Conservation (phyloP, 1,140 invertebrate genomes). For the Drosophila sproati region DNA sequence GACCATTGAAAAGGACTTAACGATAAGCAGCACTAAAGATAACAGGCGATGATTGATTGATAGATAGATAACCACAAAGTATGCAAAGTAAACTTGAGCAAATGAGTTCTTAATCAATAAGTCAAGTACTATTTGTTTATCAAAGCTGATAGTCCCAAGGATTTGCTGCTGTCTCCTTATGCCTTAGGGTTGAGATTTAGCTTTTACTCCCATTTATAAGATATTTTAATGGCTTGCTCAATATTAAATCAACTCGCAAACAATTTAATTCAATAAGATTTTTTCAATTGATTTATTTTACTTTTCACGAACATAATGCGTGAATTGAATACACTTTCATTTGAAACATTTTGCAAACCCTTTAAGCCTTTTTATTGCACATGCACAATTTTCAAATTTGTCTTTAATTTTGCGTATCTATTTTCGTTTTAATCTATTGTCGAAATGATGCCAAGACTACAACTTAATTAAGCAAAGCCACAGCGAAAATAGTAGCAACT, state of each 20-base stretch:
- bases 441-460: slow-evolving; percentile 42
- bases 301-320: too few species aligned
- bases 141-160: not conserved
- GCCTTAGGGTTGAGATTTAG: not conserved
- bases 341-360: not conserved
- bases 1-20: slow-evolving; percentile 38
- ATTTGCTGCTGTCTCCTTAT: too few species aligned
- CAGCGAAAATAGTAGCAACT: slow-evolving; percentile 23
- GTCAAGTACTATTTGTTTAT: slow-evolving; percentile 15
- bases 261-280: not conserved
- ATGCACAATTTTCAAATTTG: not conserved
- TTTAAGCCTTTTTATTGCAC: too few species aligned
- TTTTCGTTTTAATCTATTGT: not conserved
- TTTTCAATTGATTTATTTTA: too few species aligned
- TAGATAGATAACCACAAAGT: slow-evolving; percentile 20
- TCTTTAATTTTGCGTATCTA: not conserved
- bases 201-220: not conserved
- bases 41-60: slow-evolving; percentile 21
- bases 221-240: too few species aligned
- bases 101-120: slow-evolving; percentile 18
- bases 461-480: slow-evolving; percentile 46
- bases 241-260: not conserved
- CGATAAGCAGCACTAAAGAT: slow-evolving; percentile 3
- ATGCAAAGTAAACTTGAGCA: slow-evolving; percentile 8
- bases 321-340: too few species aligned